A percentile compares a stretch with the other conserved stretches of the same genome.
These are phyloP conservation scores for Ceriagrion tenellum DNA, from an alignment of 2,888 invertebrate genomes.

Conservation along the genomic window DNA sequence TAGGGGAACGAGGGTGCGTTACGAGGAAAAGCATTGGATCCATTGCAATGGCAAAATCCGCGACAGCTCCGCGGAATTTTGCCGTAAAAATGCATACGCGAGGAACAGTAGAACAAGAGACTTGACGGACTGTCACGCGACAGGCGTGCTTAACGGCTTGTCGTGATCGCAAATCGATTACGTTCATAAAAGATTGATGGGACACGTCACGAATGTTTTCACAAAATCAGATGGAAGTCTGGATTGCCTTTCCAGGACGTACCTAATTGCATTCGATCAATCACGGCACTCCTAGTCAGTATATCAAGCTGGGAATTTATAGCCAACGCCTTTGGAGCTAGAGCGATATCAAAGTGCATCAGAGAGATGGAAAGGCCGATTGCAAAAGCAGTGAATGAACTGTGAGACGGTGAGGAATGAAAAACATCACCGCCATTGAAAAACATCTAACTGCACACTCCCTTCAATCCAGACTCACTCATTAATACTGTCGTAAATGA, in stretches of 20 bases:
- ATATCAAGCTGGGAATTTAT: background rate
- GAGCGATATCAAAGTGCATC: background rate
- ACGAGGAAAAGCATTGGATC: background rate
- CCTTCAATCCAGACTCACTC: too few relatives aligned
- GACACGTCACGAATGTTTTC: background rate
- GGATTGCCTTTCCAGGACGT: background rate
- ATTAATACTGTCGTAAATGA: too few relatives aligned
- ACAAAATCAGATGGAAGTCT: background rate
- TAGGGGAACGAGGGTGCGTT: background rate
- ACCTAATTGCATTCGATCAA: background rate
- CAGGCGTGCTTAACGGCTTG: background rate
- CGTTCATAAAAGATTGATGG: background rate
- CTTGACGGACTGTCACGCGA: constrained; percentile 4
- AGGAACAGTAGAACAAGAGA: background rate
- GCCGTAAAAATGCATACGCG: background rate
- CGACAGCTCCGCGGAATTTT: background rate
- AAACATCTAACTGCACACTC: too few relatives aligned
- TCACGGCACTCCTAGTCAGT: background rate
- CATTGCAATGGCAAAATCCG: background rate
- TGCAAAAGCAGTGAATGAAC: background rate
- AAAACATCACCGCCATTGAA: too few relatives aligned
- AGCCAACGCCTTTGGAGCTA: background rate
- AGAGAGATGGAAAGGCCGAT: background rate
- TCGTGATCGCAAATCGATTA: background rate
- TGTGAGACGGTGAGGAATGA: too few relatives aligned